Conservation (phyloP, 1,140 invertebrate genomes). For the Drosophila nigromelanica region DNA sequence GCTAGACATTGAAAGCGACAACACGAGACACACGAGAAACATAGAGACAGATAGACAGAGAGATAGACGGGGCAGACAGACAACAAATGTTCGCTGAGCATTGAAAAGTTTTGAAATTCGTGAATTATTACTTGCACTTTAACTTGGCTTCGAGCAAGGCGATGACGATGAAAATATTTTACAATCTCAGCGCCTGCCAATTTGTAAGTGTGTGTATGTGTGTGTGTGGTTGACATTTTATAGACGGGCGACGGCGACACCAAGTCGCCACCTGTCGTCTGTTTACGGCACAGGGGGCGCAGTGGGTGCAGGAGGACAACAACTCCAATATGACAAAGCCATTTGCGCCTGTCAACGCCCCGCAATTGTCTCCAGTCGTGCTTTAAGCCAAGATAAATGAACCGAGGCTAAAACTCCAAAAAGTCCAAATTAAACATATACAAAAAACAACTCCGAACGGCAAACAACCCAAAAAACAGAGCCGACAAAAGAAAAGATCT, state of each 20-base stretch:
- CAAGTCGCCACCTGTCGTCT: conserved; percentile 71
- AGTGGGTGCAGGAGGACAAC: conserved; percentile 13
- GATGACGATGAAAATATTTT: conserved; percentile 70
- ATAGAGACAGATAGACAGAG: conserved; percentile 1
- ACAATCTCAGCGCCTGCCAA: conserved; percentile 56
- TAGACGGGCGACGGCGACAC: conserved; percentile 66
- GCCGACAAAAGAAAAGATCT: conserved; percentile 35
- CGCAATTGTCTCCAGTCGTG: conserved; percentile 54
- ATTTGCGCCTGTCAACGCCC: conserved; percentile 80
- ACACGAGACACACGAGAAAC: conserved; percentile 28
- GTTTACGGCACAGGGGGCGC: conserved; percentile 1
- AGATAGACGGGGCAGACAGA: conserved; percentile 15
- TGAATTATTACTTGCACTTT: conserved; percentile 83
- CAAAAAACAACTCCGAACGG: conserved; percentile 1
- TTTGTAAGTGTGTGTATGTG: conserved; percentile 34
- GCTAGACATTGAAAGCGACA: conserved; percentile 71
- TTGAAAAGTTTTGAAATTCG: conserved; percentile 75
- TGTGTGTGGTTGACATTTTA: conserved; percentile 71
- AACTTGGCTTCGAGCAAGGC: conserved; percentile 67
- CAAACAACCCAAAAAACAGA: conserved; percentile 13
- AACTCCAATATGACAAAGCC: conserved; percentile 54
- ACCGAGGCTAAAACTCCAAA: conserved; percentile 33
- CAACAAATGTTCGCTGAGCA: conserved; percentile 42
- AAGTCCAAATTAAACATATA: neutral
- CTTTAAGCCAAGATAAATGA: conserved; percentile 68